phyloP scores from a whole-genome alignment of 2,113 vertebrate species.

The Muntiacus muntjak region DNA sequence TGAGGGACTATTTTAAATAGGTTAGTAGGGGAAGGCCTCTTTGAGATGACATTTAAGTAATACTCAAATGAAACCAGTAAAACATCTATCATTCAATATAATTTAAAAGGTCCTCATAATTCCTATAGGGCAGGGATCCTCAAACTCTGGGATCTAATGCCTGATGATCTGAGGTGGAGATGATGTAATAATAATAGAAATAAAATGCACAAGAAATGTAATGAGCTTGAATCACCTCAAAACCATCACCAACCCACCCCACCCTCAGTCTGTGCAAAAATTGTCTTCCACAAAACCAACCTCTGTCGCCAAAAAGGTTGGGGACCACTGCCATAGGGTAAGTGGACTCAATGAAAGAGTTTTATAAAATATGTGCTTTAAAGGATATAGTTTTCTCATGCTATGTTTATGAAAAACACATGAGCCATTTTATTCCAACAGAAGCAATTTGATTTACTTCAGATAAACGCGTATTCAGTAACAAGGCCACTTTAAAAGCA shows the following conservation, averaged over 20 bases:
- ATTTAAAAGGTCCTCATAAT: neutral
- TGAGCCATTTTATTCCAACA: neutral
- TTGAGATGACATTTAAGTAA: neutral
- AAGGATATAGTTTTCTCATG: neutral
- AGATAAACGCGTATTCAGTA: slow-evolving; percentile 12
- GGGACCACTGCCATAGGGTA: neutral
- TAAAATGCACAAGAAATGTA: neutral
- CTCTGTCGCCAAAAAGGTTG: neutral
- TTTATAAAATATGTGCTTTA: neutral
- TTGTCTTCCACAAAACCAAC: neutral
- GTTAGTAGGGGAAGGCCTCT: neutral
- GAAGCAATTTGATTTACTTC: slow-evolving; percentile 48
- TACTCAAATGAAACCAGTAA: neutral
- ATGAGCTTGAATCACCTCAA: neutral
- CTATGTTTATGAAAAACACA: neutral
- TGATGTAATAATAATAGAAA: neutral
- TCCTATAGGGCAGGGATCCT: neutral
- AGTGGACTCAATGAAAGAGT: neutral
- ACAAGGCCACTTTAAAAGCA: slow-evolving; percentile 48
- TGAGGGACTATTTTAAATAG: neutral
- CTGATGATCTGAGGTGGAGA: neutral
- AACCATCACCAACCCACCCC: neutral
- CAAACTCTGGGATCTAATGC: neutral
- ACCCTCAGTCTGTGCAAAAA: neutral
- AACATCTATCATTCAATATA: neutral